Conservation (phyloP, 2,797 vertebrate genomes). For the Tenualosa thibaudeaui region DNA sequence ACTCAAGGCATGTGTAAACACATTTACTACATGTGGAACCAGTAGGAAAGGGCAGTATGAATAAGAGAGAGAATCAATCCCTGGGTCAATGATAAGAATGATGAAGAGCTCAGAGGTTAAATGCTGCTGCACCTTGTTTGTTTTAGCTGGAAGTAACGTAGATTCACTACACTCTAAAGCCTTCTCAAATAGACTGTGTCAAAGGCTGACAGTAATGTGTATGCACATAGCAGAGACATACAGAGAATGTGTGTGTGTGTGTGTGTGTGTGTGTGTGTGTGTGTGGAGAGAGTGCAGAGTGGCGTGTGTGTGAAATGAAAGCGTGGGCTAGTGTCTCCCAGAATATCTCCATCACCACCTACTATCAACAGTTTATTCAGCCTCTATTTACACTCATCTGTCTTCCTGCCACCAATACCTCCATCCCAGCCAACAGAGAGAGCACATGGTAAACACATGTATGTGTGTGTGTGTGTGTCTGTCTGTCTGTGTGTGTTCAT, state of each 20-base stretch:
- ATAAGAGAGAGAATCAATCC: too few relatives aligned
- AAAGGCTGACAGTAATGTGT: neutral
- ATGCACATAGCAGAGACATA: neutral
- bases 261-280: neutral
- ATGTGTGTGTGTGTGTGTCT: neutral
- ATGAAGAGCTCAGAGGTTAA: neutral
- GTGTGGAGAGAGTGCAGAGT: neutral
- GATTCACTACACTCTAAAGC: too few relatives aligned
- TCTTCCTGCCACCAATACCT: neutral
- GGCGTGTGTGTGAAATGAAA: conserved; percentile 28
- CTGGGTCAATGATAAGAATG: neutral
- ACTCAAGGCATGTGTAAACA: too few relatives aligned
- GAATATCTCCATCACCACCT: neutral
- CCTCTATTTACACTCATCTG: neutral
- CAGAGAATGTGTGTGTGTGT: neutral
- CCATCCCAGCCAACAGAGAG: too few relatives aligned
- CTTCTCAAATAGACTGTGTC: too few relatives aligned
- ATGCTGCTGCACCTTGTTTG: neutral
- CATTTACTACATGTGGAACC: too few relatives aligned
- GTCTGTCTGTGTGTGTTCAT: too few relatives aligned
- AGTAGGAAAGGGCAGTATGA: too few relatives aligned
- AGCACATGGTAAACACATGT: too few relatives aligned
- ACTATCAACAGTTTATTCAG: neutral
- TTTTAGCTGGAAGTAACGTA: neutral
- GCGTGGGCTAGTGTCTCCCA: neutral